Conservation (phyloP, 2,797 vertebrate genomes). For the Myoxocephalus aenaeus region DNA sequence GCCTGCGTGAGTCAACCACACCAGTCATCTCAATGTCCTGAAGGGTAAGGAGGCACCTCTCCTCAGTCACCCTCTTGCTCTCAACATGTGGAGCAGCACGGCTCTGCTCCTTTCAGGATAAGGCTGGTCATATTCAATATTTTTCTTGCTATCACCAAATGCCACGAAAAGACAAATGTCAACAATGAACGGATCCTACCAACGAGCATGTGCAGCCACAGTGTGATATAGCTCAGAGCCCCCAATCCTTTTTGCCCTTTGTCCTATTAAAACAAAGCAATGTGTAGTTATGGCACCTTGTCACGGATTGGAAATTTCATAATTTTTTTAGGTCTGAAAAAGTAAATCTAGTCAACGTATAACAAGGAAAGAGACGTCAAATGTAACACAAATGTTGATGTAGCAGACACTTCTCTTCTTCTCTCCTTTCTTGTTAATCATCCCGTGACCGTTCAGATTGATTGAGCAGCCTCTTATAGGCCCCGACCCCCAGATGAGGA, state of each 20-base stretch:
- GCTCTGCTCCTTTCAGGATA: constrained; percentile 24
- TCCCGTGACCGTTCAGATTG: background rate
- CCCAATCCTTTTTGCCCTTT: background rate
- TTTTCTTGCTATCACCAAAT: constrained; percentile 19
- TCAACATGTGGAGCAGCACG: constrained; percentile 38
- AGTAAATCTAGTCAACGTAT: background rate
- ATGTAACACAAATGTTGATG: background rate
- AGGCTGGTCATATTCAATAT: background rate
- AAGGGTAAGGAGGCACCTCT: constrained; percentile 48
- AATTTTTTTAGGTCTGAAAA: background rate
- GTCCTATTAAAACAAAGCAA: constrained; percentile 1
- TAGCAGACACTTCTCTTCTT: background rate
- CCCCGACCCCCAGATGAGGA: background rate
- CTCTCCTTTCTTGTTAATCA: constrained; percentile 16
- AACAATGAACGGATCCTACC: background rate
- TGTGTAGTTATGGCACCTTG: background rate
- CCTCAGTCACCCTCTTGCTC: constrained; percentile 29
- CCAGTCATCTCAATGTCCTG: constrained; percentile 65
- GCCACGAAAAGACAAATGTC: background rate
- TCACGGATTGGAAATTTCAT: constrained; percentile 2
- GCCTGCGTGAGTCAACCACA: constrained; percentile 59
- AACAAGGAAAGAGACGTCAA: background rate
- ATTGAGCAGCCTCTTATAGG: background rate
- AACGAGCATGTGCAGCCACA: background rate
- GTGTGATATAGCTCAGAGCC: background rate